Base-by-base conservation (phyloP, 2,113 vertebrate genomes). In the Mastomys coucha region DNA sequence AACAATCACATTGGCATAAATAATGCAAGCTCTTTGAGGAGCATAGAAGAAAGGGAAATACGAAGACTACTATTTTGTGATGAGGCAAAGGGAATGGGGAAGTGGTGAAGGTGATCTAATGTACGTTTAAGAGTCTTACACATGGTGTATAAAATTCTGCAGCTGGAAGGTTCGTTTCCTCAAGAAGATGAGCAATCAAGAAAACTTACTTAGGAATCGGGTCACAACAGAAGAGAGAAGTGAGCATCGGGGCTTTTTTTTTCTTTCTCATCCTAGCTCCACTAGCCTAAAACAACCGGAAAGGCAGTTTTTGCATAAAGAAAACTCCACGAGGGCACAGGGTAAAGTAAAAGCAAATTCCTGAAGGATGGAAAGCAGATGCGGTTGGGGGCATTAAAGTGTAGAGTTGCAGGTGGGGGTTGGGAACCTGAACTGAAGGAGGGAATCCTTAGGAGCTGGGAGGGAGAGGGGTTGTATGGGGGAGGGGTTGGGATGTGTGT, bases 301-400 rank as follows among this genome's bases (percentile, higher is more conserved):
- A 91, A 84, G 39, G 33, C 70, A 95, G 13, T 51, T 94, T 96
- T 90, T 86, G 69, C 67, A 85, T 72, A 78, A 39, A 80, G 94
- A 88, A 31, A 93, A 92, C 58, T 92, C 56, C 24, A 16, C 56
- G 70, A 51, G 26, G 58, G 24, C 39, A 87, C 1, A 1, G 67
- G 56, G 12, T 49, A 58, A 51, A 81, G 45, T 49, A 81, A 80
- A 76, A 45, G 72, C 33, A 49, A 89, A 97, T 75, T 94, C 73
- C 42, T 76, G 26, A 63, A 94, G 80, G 94, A 95, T 92, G 67
- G 10, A 95, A 95, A 95, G 80, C 91, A 82, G 67, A 92, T 90
- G 89, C 12, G 28, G 39, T 45, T 76, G 10, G 95, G 80, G 63
- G 73, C 28, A 33, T 45, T 33, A 42, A 60, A 51, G 70, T 42